phyloP scores from a whole-genome alignment of 2,888 invertebrate species.

The Rhimphoctona megacephalus region DNA sequence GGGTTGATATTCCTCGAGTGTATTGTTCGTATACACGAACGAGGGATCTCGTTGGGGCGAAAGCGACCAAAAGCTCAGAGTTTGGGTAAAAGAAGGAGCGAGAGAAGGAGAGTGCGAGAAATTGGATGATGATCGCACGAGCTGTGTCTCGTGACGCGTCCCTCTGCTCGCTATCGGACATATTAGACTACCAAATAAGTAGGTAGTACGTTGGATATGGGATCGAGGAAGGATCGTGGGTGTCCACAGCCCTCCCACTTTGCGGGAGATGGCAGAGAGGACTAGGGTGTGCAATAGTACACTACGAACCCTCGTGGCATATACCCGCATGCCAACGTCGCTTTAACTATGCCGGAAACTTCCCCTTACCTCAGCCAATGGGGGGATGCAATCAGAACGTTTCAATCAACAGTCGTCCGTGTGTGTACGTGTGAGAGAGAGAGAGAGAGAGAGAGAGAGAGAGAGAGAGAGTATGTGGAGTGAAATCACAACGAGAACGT shows the following conservation, averaged over 20 bases:
- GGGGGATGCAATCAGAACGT: slow-evolving; percentile 85
- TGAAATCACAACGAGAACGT: slow-evolving; percentile 62
- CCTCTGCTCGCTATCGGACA: slow-evolving; percentile 77
- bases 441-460: background rate
- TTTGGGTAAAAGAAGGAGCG: slow-evolving; percentile 14
- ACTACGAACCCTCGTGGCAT: slow-evolving; percentile 18
- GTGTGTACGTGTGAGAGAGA: background rate
- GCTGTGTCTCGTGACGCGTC: slow-evolving; percentile 37
- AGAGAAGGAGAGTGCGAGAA: slow-evolving; percentile 9
- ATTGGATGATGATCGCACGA: slow-evolving; percentile 57
- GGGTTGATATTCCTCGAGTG: slow-evolving; percentile 49
- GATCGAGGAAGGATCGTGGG: slow-evolving; percentile 47
- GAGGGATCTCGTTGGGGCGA: slow-evolving; percentile 22
- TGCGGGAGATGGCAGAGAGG: slow-evolving; percentile 34
- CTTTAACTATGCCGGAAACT: slow-evolving; percentile 70
- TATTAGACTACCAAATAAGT: slow-evolving; percentile 85
- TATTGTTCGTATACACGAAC: slow-evolving; percentile 40
- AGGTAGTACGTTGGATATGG: slow-evolving; percentile 74
- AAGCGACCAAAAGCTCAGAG: slow-evolving; percentile 15
- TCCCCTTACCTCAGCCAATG: slow-evolving; percentile 81
- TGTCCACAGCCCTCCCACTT: slow-evolving; percentile 53
- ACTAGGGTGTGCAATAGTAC: background rate
- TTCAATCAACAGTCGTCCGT: slow-evolving; percentile 84
- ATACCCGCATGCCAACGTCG: slow-evolving; percentile 68
- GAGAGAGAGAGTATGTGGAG: slow-evolving; percentile 63